phyloP scores from a whole-genome alignment of 2,888 invertebrate species.

The Harmothoe impar region DNA sequence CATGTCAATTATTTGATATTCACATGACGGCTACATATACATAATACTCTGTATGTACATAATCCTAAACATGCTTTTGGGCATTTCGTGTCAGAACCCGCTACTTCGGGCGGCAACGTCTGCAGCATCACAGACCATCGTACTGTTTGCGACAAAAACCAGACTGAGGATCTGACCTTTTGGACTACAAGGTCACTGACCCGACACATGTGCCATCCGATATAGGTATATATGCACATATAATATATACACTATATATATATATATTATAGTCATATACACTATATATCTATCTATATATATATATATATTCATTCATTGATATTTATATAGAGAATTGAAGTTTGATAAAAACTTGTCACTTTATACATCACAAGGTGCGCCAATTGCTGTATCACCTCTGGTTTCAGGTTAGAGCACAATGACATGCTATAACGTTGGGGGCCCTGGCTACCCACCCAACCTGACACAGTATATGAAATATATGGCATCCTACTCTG shows the following conservation, averaged over 20 bases:
- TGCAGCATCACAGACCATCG: neutral
- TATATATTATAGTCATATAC: neutral
- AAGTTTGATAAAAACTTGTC: slow-evolving; percentile 52
- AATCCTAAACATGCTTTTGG: slow-evolving; percentile 48
- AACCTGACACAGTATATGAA: slow-evolving; percentile 44
- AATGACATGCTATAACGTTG: neutral
- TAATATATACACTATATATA: neutral
- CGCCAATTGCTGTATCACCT: slow-evolving; percentile 51
- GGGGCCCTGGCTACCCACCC: neutral
- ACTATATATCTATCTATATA: slow-evolving; percentile 36
- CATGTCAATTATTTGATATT: slow-evolving; percentile 53
- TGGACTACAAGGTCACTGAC: slow-evolving; percentile 45
- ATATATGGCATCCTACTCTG: slow-evolving; percentile 57
- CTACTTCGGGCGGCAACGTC: slow-evolving; percentile 33
- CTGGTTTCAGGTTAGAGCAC: neutral
- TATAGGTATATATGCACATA: slow-evolving; percentile 15
- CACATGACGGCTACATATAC: slow-evolving; percentile 53
- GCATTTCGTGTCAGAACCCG: slow-evolving; percentile 34
- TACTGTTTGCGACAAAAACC: slow-evolving; percentile 38
- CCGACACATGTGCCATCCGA: neutral
- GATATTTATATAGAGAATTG: slow-evolving; percentile 44
- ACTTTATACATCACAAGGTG: slow-evolving; percentile 58
- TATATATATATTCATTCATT: slow-evolving; percentile 4
- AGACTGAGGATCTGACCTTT: slow-evolving; percentile 38
- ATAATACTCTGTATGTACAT: slow-evolving; percentile 57